phyloP scores from a whole-genome alignment of 53 echinoderm and acorn worm species.

The Hippasteria phrygiana region DNA sequence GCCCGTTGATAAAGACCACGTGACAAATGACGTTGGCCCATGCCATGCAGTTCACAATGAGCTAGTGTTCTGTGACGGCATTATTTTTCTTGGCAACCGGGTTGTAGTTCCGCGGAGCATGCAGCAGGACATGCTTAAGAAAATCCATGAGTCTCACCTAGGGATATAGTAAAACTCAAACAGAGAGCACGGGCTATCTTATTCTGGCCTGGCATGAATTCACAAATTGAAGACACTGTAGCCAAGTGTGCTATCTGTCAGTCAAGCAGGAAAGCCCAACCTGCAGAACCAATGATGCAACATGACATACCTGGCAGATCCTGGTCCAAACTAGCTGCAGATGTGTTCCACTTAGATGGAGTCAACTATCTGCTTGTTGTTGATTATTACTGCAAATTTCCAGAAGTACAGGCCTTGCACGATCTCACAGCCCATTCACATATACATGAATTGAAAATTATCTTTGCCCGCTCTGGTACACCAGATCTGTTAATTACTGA shows the following conservation, averaged over 20 bases:
- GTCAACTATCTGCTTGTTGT: constrained; percentile 31
- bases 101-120: constrained; percentile 35
- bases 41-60: constrained; percentile 29
- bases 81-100: constrained; percentile 47
- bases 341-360: constrained; percentile 35
- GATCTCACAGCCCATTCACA: constrained; percentile 55
- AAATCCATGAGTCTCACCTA: constrained; percentile 10
- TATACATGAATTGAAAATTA: constrained; percentile 50
- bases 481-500: constrained; percentile 63
- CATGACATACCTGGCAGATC: too few species aligned
- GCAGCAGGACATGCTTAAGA: too few species aligned
- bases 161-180: too few species aligned
- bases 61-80: constrained; percentile 35
- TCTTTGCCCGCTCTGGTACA: constrained; percentile 66
- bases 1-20: too few species aligned
- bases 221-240: constrained; percentile 31
- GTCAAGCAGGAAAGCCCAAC: not conserved
- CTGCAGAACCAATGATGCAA: too few species aligned
- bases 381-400: constrained; percentile 44
- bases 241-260: constrained; percentile 44
- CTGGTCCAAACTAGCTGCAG: constrained; percentile 25
- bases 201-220: constrained; percentile 18
- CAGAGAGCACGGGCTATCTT: too few species aligned
- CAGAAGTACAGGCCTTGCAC: constrained; percentile 34
- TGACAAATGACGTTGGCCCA: too few species aligned